Evolutionary conservation across 2,113 vertebrate genomes (phyloP).

Genomic region (Pseudois nayaur): DNA sequence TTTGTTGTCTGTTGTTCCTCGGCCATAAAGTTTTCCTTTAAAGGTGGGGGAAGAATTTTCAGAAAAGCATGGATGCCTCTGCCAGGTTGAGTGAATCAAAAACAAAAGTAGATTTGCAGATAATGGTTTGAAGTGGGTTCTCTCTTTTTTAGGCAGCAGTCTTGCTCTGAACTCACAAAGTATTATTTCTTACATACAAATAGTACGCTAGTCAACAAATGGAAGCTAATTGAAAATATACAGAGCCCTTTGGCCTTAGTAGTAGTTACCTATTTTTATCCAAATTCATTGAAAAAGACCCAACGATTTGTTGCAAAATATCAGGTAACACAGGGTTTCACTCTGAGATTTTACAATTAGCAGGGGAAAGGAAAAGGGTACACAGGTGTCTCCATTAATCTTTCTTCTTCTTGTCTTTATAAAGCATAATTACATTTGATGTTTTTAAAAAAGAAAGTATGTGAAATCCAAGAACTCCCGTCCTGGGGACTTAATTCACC

Average conservation of each 20-base stretch:
- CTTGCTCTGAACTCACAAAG: neutral
- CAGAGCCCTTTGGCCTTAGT: neutral
- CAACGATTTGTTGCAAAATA: neutral
- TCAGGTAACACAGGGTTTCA: fast-evolving
- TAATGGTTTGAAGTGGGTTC: neutral
- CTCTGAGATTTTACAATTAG: neutral
- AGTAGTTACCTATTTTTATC: neutral
- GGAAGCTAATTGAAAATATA: neutral
- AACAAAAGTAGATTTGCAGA: neutral
- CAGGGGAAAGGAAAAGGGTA: neutral
- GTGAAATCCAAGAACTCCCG: no score
- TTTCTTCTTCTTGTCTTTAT: neutral
- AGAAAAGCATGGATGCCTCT: neutral
- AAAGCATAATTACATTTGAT: neutral
- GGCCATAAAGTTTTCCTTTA: conserved; percentile 85
- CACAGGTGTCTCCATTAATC: neutral
- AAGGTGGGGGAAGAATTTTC: neutral
- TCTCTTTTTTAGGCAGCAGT: neutral
- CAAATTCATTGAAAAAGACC: neutral
- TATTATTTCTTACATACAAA: neutral
- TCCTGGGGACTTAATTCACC: no score
- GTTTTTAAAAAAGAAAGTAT: neutral
- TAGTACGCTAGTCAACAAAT: neutral
- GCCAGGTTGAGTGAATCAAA: neutral
- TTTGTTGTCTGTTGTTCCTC: conserved; percentile 86